phyloP scores from a whole-genome alignment of 2,888 invertebrate species.

The Standfussiana lucernea region DNA sequence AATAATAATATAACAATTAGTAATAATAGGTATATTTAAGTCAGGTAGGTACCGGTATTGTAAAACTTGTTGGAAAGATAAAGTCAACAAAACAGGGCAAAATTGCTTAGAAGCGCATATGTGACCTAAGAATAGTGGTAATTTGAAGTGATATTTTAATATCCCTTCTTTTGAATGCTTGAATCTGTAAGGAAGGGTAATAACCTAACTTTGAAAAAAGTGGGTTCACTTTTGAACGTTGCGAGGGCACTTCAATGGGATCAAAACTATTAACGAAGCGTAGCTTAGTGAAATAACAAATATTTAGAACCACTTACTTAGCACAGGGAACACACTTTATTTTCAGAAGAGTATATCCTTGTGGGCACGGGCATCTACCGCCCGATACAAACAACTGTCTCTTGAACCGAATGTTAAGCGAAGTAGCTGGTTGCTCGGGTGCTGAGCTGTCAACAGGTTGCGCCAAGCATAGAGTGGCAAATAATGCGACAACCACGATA shows the following conservation, averaged over 20 bases:
- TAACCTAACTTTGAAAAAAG: not conserved
- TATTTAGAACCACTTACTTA: conserved; percentile 18
- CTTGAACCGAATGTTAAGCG: conserved; percentile 8
- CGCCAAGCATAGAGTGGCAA: conserved; percentile 11
- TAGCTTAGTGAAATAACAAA: not conserved
- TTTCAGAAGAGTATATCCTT: conserved; percentile 8
- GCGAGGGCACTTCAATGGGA: not conserved
- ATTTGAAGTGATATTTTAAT: not conserved
- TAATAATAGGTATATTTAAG: too few relatives aligned
- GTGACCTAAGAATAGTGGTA: not conserved
- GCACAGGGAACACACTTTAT: conserved; percentile 21
- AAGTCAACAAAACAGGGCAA: too few relatives aligned
- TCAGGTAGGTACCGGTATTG: not conserved
- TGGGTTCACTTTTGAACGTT: not conserved
- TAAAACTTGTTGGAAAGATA: not conserved
- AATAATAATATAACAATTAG: too few relatives aligned
- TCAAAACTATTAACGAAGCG: not conserved
- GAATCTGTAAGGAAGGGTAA: not conserved
- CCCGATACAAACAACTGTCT: not conserved
- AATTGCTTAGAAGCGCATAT: not conserved
- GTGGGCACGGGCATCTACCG: conserved; percentile 3
- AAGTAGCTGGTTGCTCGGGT: not conserved
- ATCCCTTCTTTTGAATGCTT: not conserved
- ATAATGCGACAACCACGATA: not conserved
- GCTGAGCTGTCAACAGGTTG: not conserved